A percentile compares a stretch with the other conserved stretches of the same genome.
These are phyloP conservation scores for Coracopsis vasa DNA, from an alignment of 2,113 vertebrate species.

Conservation along the genomic window DNA sequence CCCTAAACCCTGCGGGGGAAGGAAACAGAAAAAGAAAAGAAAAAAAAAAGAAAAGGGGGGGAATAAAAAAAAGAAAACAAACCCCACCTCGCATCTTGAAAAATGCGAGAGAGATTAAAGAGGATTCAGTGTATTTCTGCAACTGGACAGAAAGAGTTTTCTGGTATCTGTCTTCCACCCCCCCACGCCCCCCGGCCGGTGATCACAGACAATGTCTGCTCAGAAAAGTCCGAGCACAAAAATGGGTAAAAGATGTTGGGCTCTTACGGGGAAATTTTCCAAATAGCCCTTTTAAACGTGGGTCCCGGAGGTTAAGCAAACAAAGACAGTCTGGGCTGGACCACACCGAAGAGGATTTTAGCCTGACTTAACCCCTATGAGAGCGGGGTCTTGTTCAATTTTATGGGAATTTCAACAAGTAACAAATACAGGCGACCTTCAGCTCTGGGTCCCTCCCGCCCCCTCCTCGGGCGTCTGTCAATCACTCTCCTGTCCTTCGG, in stretches of 20 bases:
- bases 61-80: neutral
- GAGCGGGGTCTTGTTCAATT: slow-evolving; percentile 84
- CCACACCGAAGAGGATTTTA: slow-evolving; percentile 89
- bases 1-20: neutral
- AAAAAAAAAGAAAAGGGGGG: no score
- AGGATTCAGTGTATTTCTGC: neutral
- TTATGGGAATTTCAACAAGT: slow-evolving; percentile 85
- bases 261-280: slow-evolving; percentile 77
- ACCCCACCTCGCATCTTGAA: neutral
- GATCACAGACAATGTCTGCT: neutral
- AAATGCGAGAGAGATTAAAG: neutral
- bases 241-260: slow-evolving; percentile 76
- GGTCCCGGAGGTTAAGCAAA: slow-evolving; percentile 93
- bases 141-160: neutral
- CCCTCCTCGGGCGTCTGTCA: slow-evolving; percentile 47
- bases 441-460: slow-evolving; percentile 16
- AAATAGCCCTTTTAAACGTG: slow-evolving; percentile 85
- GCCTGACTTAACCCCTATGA: slow-evolving; percentile 82
- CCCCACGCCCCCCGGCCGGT: neutral
- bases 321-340: slow-evolving; percentile 89
- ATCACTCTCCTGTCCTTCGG: slow-evolving; percentile 15
- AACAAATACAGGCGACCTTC: slow-evolving; percentile 71
- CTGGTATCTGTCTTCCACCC: neutral
- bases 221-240: slow-evolving; percentile 58
- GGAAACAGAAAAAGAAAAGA: no score